These are phyloP conservation scores for Leptoclinus maculatus DNA, from an alignment of 2,797 vertebrate genomes.

Conservation along the genomic window DNA sequence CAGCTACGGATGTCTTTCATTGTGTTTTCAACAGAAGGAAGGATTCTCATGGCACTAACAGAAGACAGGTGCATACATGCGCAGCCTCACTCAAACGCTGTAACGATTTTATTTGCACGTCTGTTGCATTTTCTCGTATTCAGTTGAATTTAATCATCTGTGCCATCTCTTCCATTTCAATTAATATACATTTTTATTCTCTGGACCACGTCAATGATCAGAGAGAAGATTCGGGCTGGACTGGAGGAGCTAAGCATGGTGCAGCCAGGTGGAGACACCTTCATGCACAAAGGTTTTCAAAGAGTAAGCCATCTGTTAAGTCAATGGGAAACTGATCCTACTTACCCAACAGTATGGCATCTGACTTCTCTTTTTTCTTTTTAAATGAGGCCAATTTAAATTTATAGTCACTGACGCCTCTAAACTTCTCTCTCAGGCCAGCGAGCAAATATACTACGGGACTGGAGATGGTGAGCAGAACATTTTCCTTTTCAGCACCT, in stretches of 20 bases:
- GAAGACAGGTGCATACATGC: conserved; percentile 90
- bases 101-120: background rate
- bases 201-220: conserved; percentile 57
- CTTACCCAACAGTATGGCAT: conserved; percentile 16
- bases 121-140: background rate
- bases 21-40: conserved; percentile 94
- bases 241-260: conserved; percentile 94
- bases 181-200: background rate
- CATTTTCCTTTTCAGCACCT: conserved; percentile 44
- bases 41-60: conserved; percentile 93
- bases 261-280: conserved; percentile 94
- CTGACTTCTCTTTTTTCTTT: background rate
- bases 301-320: conserved; percentile 84
- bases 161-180: background rate
- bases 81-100: background rate
- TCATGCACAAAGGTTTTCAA: conserved; percentile 95
- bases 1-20: conserved; percentile 99
- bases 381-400: conserved; percentile 35
- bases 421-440: conserved; percentile 86
- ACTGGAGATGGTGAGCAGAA: conserved; percentile 90
- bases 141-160: background rate
- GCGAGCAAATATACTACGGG: conserved; percentile 97
- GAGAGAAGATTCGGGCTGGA: conserved; percentile 93
- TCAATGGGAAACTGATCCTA: conserved; percentile 24
- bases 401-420: conserved; percentile 53